These are phyloP conservation scores for Pagrus major DNA, from an alignment of 2,113 vertebrate species.

Conservation along the genomic window DNA sequence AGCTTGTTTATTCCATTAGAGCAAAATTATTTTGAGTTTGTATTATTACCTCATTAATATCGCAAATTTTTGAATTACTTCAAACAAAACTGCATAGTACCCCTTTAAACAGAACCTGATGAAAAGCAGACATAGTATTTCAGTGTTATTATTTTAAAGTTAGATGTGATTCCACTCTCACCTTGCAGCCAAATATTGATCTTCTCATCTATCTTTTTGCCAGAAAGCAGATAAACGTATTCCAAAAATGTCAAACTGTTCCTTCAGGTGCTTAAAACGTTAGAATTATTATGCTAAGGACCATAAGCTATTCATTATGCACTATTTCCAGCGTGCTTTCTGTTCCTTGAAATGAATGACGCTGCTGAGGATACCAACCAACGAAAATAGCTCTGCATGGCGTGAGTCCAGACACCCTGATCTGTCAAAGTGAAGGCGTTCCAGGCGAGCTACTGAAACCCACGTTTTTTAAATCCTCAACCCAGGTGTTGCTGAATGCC, in stretches of 20 bases:
- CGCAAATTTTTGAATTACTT: no score
- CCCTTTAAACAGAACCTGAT: neutral
- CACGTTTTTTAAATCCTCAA: slow-evolving; percentile 74
- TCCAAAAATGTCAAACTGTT: neutral
- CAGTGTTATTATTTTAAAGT: no score
- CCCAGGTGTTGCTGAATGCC: slow-evolving; percentile 61
- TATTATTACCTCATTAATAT: no score
- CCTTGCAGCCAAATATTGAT: no score
- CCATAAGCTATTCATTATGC: neutral
- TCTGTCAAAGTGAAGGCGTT: slow-evolving; percentile 3
- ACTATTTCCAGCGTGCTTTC: neutral
- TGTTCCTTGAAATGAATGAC: slow-evolving; percentile 1
- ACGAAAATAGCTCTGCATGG: neutral
- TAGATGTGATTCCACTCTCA: neutral
- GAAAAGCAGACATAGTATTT: neutral
- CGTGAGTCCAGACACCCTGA: slow-evolving; percentile 17
- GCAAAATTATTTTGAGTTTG: no score
- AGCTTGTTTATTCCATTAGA: no score
- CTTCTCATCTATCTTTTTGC: no score
- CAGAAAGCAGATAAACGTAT: no score
- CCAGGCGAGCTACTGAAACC: slow-evolving; percentile 31
- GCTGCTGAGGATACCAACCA: neutral
- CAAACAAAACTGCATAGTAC: no score
- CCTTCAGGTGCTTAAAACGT: neutral
- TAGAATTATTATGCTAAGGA: neutral